Evolutionary conservation across 1,140 invertebrate species (phyloP).

Genomic region (Saccostrea cuccullata): DNA sequence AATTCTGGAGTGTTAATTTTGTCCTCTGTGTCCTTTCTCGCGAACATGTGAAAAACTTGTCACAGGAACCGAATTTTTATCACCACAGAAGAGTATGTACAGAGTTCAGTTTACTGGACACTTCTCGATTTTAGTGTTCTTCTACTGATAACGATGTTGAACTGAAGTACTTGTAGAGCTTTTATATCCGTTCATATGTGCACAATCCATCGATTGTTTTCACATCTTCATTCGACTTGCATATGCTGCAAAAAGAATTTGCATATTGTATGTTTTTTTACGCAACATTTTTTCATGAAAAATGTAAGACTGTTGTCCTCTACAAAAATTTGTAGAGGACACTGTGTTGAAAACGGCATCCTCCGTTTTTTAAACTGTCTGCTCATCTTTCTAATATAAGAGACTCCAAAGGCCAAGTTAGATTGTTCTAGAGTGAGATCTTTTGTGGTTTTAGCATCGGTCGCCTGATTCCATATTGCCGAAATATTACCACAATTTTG

Average conservation of each 20-base stretch:
- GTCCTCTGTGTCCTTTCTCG: neutral
- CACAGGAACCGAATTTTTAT: neutral
- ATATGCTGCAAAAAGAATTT: neutral
- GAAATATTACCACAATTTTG: too few relatives aligned
- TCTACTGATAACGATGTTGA: neutral
- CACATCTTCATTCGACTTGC: neutral
- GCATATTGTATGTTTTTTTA: too few relatives aligned
- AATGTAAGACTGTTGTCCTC: too few relatives aligned
- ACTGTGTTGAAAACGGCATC: too few relatives aligned
- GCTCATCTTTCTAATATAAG: too few relatives aligned
- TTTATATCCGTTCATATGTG: neutral
- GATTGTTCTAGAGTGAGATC: too few relatives aligned
- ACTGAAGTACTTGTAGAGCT: neutral
- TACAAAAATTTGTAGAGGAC: too few relatives aligned
- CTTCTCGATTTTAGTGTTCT: neutral
- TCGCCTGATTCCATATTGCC: too few relatives aligned
- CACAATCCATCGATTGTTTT: neutral
- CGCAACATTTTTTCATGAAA: too few relatives aligned
- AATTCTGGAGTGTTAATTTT: neutral
- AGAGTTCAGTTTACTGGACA: neutral
- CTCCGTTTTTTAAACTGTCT: too few relatives aligned
- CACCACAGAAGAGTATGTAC: neutral
- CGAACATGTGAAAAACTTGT: neutral
- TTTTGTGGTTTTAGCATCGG: too few relatives aligned
- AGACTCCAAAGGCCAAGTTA: too few relatives aligned